A percentile compares a stretch with the other conserved stretches of the same genome.
phyloP scores from a whole-genome alignment of 2,888 invertebrate species.

The Pterostichus niger region DNA sequence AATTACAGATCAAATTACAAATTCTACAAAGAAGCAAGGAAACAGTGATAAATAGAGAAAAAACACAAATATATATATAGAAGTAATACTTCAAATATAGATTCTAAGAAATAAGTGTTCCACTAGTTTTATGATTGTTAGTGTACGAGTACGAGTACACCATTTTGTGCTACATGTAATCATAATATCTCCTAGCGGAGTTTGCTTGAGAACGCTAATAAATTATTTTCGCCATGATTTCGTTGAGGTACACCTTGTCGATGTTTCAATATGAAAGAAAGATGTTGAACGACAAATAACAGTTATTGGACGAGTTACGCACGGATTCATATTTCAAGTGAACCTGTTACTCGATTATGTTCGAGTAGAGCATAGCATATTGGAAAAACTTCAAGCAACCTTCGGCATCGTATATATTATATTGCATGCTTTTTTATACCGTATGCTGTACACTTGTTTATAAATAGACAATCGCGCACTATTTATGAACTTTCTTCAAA shows the following conservation, averaged over 20 bases:
- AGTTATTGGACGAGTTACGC: slow-evolving; percentile 45
- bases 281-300: slow-evolving; percentile 52
- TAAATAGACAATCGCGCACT: slow-evolving; percentile 21
- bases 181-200: too few relatives aligned
- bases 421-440: slow-evolving; percentile 28
- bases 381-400: slow-evolving; percentile 11
- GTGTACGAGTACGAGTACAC: too few relatives aligned
- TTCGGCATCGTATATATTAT: slow-evolving; percentile 7
- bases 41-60: too few relatives aligned
- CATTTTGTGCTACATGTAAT: too few relatives aligned
- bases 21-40: too few relatives aligned
- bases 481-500: slow-evolving; percentile 34
- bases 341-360: slow-evolving; percentile 48
- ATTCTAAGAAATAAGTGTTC: too few relatives aligned
- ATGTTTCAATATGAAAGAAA: slow-evolving; percentile 28
- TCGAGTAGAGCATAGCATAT: slow-evolving; percentile 9
- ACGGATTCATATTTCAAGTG: slow-evolving; percentile 54
- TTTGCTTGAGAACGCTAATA: neutral
- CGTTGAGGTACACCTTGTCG: neutral
- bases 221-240: neutral
- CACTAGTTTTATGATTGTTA: too few relatives aligned
- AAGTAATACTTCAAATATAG: too few relatives aligned
- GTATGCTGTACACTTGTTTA: slow-evolving; percentile 10
- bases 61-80: too few relatives aligned
- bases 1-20: too few relatives aligned